phyloP scores from a whole-genome alignment of 1,140 invertebrate species.

The Dysdera silvatica region DNA sequence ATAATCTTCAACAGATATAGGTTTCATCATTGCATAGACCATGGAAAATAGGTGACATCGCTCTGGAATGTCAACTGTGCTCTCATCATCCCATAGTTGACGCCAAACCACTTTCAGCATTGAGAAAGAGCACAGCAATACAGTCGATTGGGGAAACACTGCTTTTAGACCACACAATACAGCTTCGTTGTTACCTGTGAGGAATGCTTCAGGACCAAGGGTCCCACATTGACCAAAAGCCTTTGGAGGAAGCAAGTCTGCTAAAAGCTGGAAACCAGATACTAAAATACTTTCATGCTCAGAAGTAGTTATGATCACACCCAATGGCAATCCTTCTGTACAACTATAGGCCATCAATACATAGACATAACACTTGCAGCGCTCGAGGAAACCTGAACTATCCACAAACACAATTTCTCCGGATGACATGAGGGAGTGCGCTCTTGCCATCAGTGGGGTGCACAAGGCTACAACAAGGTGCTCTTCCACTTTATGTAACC shows the following conservation, averaged over 20 bases:
- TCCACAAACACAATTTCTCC: constrained; percentile 27
- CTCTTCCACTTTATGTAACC: constrained; percentile 5
- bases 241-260: constrained; percentile 12
- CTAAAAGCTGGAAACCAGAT: constrained; percentile 18
- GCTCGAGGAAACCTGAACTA: constrained; percentile 15
- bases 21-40: constrained; percentile 23
- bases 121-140: constrained; percentile 18
- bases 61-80: constrained; percentile 11
- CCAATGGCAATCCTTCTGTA: constrained; percentile 21
- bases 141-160: constrained; percentile 21
- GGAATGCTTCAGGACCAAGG: constrained; percentile 20
- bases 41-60: constrained; percentile 15
- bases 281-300: constrained; percentile 12
- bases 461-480: constrained; percentile 15
- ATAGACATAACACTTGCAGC: constrained; percentile 18
- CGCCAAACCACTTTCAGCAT: constrained; percentile 21
- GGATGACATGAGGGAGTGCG: constrained; percentile 19
- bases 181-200: constrained; percentile 13
- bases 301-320: constrained; percentile 21
- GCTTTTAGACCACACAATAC: constrained; percentile 13
- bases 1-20: constrained; percentile 18
- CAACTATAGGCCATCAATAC: constrained; percentile 15
- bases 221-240: constrained; percentile 18
- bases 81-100: constrained; percentile 17
- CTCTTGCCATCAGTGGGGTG: constrained; percentile 21